Evolutionary conservation across 2,113 vertebrate genomes (phyloP), one percentile per base, ranked within the genome.

Genomic region (Pygoscelis adeliae): DNA sequence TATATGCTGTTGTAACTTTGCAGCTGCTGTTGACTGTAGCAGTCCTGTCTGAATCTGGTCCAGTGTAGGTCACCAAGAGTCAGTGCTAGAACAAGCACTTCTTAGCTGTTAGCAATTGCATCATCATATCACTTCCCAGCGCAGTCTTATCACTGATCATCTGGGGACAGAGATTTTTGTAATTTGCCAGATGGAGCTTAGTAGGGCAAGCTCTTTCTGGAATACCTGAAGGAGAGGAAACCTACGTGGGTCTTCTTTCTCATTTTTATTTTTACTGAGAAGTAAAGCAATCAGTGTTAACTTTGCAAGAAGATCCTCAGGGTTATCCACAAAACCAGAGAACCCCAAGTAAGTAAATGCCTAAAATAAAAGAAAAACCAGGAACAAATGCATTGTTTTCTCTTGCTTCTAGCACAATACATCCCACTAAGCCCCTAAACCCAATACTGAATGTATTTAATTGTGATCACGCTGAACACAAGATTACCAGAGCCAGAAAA

Each of bases 341-440:
- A 88, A 87, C 40, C 21, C 62, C 72, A 87, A 96, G 70, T 90
- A 91, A 96, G 83, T 87, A 94, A 94, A 93, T 77, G 76, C 65
- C 73, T 79, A 81, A 97, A 95, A 93, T 78, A 96, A 97, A 93
- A 83, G 34, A 83, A 94, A 69, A 94, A 0, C 1, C 73, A 86
- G 44, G 62, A 94, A 95, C 71, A 86, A 94, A 94, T 25, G 10
- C 49, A 96, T 97, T 97, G 95, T 96, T 97, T 97, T 97, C 77
- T 85, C 87, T 94, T 95, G 92, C 80, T 94, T 88, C 95, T 96
- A 83, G 94, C 85, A 97, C 92, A 97, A 96, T 94, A 76, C 92
- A 91, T 92, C 66, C 74, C 94, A 58, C 95, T 86, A 95, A 96
- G 94, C 72, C 76, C 87, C 91, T 96, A 92, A 96, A 97, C 32